Evolutionary conservation across 2,113 vertebrate species (phyloP).

Genomic region (Sceloporus tristichus): DNA sequence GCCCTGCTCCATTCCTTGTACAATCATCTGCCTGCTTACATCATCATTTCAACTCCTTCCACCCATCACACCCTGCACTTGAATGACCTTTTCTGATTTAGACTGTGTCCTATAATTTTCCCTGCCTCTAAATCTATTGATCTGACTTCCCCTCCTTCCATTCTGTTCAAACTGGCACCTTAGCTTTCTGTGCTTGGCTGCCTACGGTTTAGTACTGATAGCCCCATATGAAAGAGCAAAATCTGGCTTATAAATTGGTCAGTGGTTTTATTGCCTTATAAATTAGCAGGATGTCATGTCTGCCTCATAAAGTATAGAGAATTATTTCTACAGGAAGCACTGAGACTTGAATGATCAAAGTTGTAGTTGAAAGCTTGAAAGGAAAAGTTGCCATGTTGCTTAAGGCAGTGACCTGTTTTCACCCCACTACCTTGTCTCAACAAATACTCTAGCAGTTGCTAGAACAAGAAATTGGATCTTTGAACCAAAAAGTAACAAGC

Average conservation of each 20-base stretch:
- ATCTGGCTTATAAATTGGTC: conserved; percentile 10
- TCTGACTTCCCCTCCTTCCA: not conserved
- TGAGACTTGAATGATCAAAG: conserved; percentile 41
- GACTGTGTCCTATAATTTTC: not conserved
- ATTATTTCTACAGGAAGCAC: not conserved
- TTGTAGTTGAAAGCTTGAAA: conserved; percentile 41
- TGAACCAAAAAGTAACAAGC: conserved; percentile 32
- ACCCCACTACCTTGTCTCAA: not conserved
- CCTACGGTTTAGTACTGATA: not conserved
- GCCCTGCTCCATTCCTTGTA: not conserved
- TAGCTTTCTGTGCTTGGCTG: not conserved
- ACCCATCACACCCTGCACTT: not conserved
- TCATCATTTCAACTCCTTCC: not conserved
- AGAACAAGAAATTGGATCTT: conserved; percentile 23
- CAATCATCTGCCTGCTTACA: not conserved
- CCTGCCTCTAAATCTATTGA: not conserved
- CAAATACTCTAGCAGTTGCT: not conserved
- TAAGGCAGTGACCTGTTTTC: not conserved
- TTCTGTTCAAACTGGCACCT: not conserved
- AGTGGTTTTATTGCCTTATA: conserved; percentile 33
- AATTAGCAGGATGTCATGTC: conserved; percentile 46
- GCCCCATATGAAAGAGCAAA: conserved; percentile 24
- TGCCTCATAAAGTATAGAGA: not conserved
- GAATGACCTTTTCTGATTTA: not conserved
- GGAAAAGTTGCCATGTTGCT: conserved; percentile 8